phyloP scores from a whole-genome alignment of 2,888 invertebrate genomes.

The Pristionchus entomophagus region DNA sequence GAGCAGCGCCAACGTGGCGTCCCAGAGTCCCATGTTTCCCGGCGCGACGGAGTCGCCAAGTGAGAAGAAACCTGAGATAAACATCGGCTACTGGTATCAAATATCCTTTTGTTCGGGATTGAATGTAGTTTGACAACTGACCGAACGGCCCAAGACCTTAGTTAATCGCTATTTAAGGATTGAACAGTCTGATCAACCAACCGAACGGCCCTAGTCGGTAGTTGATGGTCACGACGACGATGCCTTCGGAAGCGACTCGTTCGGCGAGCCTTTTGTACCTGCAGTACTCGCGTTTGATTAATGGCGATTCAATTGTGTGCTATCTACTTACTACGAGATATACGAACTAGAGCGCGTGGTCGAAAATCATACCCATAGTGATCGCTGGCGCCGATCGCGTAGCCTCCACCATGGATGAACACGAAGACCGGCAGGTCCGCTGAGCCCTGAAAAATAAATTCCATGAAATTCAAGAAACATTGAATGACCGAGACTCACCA shows the following conservation, averaged over 20 bases:
- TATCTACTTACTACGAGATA: neutral
- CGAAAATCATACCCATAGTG: constrained; percentile 50
- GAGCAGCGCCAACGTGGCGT: constrained; percentile 59
- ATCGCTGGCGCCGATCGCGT: constrained; percentile 58
- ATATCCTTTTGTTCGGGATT: no score
- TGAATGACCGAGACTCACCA: no score
- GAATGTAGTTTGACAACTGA: no score
- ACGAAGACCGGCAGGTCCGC: constrained; percentile 61
- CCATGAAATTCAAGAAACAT: neutral
- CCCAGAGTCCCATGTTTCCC: constrained; percentile 67
- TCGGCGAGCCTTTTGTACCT: constrained; percentile 59
- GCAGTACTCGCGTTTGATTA: no score
- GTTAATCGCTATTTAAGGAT: no score
- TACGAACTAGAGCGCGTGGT: no score
- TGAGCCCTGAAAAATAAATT: neutral
- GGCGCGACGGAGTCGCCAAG: constrained; percentile 61
- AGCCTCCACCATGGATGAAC: constrained; percentile 66
- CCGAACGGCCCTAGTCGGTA: constrained; percentile 64
- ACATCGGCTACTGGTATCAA: no score
- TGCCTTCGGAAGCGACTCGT: constrained; percentile 59
- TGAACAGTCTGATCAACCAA: no score
- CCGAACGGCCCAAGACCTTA: no score
- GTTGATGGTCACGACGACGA: constrained; percentile 64
- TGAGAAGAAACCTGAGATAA: constrained; percentile 67
- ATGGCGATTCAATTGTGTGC: no score